Evolutionary conservation across 2,888 invertebrate genomes (phyloP).

Genomic region (Mimumesa dahlbomi): DNA sequence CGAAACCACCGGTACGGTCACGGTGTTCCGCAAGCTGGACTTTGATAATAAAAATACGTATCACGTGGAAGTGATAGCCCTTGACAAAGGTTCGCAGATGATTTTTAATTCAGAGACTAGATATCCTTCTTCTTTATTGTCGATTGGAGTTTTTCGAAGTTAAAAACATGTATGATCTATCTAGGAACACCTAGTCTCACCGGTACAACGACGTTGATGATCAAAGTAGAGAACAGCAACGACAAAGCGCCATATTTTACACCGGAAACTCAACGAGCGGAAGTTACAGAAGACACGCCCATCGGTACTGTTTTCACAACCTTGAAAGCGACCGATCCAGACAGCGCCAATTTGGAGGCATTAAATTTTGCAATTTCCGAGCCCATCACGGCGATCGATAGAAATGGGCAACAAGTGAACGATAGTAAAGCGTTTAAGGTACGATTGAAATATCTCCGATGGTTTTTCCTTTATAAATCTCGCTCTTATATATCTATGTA

Average conservation of each 20-base stretch:
- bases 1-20: slow-evolving; percentile 88
- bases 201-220: slow-evolving; percentile 89
- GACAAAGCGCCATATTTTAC: slow-evolving; percentile 92
- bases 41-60: slow-evolving; percentile 91
- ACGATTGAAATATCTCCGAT: no score
- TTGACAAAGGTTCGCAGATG: slow-evolving; percentile 84
- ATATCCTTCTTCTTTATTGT: background rate
- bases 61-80: slow-evolving; percentile 90
- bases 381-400: slow-evolving; percentile 89
- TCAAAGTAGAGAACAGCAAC: slow-evolving; percentile 92
- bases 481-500: no score
- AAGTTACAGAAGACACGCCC: slow-evolving; percentile 90
- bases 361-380: slow-evolving; percentile 86
- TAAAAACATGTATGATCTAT: slow-evolving; percentile 3
- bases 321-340: slow-evolving; percentile 89
- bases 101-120: slow-evolving; percentile 60
- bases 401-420: slow-evolving; percentile 88
- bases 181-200: slow-evolving; percentile 89
- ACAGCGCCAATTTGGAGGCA: slow-evolving; percentile 86
- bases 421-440: slow-evolving; percentile 78
- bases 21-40: slow-evolving; percentile 89
- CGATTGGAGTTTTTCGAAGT: background rate
- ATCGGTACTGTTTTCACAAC: slow-evolving; percentile 87
- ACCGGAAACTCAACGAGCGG: slow-evolving; percentile 89
- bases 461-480: no score